These are phyloP conservation scores for Oncorhynchus gorbuscha DNA, from an alignment of 2,113 vertebrate species.

Conservation along the genomic window DNA sequence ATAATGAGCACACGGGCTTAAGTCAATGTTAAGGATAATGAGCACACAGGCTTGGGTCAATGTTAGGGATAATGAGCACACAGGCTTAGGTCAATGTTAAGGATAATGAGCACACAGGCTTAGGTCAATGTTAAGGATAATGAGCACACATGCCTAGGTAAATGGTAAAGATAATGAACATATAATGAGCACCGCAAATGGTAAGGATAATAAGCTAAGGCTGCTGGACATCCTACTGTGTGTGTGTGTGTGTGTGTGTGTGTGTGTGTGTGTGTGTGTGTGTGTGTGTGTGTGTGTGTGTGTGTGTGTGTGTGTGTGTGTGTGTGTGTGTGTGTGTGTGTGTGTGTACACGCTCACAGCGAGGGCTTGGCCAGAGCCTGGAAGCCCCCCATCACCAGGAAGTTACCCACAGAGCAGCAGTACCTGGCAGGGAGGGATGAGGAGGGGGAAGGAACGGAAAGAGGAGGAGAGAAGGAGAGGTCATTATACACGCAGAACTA, in stretches of 20 bases:
- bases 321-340: background rate
- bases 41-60: too few species aligned
- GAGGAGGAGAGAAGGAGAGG: background rate
- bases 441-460: background rate
- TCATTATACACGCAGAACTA: background rate
- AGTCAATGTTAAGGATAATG: too few species aligned
- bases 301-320: background rate
- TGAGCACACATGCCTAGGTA: too few species aligned
- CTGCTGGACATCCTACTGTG: background rate
- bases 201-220: background rate
- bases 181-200: background rate
- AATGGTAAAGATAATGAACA: too few species aligned
- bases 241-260: background rate
- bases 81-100: too few species aligned
- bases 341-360: conserved; percentile 77
- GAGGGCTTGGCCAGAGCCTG: conserved; percentile 86
- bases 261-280: background rate
- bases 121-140: too few species aligned
- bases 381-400: conserved; percentile 94
- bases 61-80: too few species aligned
- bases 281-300: background rate
- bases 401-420: conserved; percentile 81
- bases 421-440: conserved; percentile 76
- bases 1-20: too few species aligned
- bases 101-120: too few species aligned